Percentiles rank a stretch among this genome's conserved stretches.
phyloP scores from a whole-genome alignment of 2,113 vertebrate species.

The Phyllostomus hastatus region DNA sequence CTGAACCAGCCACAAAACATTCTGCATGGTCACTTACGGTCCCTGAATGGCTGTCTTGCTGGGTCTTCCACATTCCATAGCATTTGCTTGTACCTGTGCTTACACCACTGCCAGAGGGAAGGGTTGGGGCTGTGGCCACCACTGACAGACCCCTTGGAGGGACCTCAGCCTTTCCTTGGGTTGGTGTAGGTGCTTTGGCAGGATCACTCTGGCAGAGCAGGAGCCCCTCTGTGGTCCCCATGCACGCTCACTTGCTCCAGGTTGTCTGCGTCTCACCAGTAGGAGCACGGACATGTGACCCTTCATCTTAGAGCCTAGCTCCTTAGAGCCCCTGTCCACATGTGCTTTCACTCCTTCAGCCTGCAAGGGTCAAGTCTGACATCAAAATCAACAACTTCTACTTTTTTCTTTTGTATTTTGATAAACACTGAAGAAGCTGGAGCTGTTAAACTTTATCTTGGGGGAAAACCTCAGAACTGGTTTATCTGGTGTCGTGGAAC shows the following conservation, averaged over 20 bases:
- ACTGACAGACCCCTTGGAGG: neutral
- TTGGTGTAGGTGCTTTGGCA: conserved; percentile 71
- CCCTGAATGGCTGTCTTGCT: no score
- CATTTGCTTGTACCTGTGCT: conserved; percentile 73
- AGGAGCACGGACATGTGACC: conserved; percentile 62
- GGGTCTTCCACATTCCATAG: no score
- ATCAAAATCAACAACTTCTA: conserved; percentile 80
- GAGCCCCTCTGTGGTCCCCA: conserved; percentile 21
- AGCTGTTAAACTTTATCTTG: conserved; percentile 75
- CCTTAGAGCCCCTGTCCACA: conserved; percentile 78
- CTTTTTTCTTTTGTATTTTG: conserved; percentile 65
- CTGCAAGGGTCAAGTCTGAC: conserved; percentile 88
- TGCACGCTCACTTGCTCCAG: no score
- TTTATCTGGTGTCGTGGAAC: conserved; percentile 88
- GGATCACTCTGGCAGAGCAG: conserved; percentile 69
- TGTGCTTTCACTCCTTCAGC: conserved; percentile 83
- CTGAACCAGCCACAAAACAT: no score
- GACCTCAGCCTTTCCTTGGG: neutral
- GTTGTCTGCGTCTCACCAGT: no score
- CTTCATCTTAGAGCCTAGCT: conserved; percentile 78
- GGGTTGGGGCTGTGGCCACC: conserved; percentile 47
- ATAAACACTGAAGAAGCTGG: neutral
- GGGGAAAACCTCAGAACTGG: conserved; percentile 86
- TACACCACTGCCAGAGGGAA: conserved; percentile 55
- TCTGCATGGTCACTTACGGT: no score